Base-by-base conservation (phyloP, 2,888 invertebrate species). In the Chydorus sphaericus region DNA sequence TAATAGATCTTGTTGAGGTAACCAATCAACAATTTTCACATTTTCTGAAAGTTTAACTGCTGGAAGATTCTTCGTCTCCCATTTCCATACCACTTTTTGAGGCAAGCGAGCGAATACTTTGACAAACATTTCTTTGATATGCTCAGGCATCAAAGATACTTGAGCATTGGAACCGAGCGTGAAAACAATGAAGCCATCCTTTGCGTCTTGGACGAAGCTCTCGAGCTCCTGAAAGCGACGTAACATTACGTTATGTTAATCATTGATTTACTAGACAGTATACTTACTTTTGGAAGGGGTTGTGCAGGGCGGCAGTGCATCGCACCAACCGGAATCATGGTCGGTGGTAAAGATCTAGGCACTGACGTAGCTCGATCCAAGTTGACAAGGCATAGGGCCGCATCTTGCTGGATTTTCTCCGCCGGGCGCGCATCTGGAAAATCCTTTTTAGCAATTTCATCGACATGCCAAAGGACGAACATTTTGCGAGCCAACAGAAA, bases 191-290 rank as follows among this genome's bases (percentile, higher is more conserved):
- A 11, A 39, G 3, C 39, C 39, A 16, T 39, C 16, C 10, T 39
- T 65, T 0, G 83, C 44, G 53, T 75, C 75, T 61, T 79, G 78
- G 23, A 86, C 69, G 65, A 83, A 84, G 57, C 73, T 71, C 59
- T 77, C 72, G 6, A 86, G 65, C 29, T 79, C 73, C 52, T 52
- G 23, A 33, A 33, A 33, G 14, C 33, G 33, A 33, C 8, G 14
- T 10, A 33, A n/a, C n/a, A n/a, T n/a, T n/a, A n/a, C n/a, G n/a
- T n/a, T 36, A 36, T 3, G 16, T n/a, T 36, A 3, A 5, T n/a
- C 14, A 36, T n/a, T 6, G 16, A 39, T 3, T 10, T 20, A 14
- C 10, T 20, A 11, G 1, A 39, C 16, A 39, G 16, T 1, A 6
- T n/a, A n/a, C n/a, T 39, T 8, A 39, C 39, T 20, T 16, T 16